Conservation (phyloP, 1,140 invertebrate genomes). For the Apis mellifera region Amel_HAv3.1 CM009932.2:7734501-7735000, state of each 20-base stretch:
- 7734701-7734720: constrained; percentile 11
- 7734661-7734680: neutral
- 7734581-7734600: too few relatives aligned
- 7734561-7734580: constrained; percentile 18
- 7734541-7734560: constrained; percentile 22
- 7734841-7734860: neutral
- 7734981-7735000: too few relatives aligned
- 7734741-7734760: neutral
- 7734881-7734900: neutral
- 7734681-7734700: constrained; percentile 36
- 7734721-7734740: neutral
- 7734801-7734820: neutral
- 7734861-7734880: neutral
- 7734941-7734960: too few relatives aligned
- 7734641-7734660: too few relatives aligned
- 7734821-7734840: neutral
- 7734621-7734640: neutral
- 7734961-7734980: too few relatives aligned
- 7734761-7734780: constrained; percentile 5
- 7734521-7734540: constrained; percentile 38
- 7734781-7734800: neutral
- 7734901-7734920: too few relatives aligned
- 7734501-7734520: constrained; percentile 62
- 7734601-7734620: too few relatives aligned
- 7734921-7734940: too few relatives aligned